phyloP scores from a whole-genome alignment of 1,140 invertebrate genomes.

The Heliothis virescens region DNA sequence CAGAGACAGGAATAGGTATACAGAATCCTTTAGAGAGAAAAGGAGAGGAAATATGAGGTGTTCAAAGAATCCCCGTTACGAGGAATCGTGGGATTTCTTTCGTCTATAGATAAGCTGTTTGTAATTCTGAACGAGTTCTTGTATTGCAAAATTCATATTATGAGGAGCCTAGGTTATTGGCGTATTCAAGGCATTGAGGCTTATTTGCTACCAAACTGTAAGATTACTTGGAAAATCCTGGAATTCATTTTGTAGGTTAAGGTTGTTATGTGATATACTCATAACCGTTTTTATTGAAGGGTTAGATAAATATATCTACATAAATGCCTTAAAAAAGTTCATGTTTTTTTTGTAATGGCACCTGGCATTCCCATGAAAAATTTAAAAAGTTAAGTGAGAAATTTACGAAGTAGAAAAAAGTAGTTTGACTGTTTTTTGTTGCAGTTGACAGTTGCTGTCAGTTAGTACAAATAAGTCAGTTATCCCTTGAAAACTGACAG shows the following conservation, averaged over 20 bases:
- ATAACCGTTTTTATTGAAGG: too few species aligned
- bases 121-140: conserved; percentile 32
- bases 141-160: conserved; percentile 47
- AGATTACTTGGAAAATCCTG: neutral
- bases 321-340: too few species aligned
- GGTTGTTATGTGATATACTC: neutral
- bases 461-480: too few species aligned
- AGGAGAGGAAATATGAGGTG: neutral
- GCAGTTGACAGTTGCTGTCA: too few species aligned
- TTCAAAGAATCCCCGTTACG: conserved; percentile 35
- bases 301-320: too few species aligned
- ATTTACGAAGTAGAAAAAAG: too few species aligned
- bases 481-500: too few species aligned
- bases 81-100: conserved; percentile 37
- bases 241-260: neutral
- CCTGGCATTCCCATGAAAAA: too few species aligned
- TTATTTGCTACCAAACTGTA: neutral
- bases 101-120: conserved; percentile 41
- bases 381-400: too few species aligned
- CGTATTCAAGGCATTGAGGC: neutral
- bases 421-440: too few species aligned
- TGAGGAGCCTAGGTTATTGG: neutral
- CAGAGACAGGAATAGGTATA: neutral
- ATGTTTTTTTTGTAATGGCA: too few species aligned
- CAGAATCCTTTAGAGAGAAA: neutral